Conservation (phyloP, 2,113 vertebrate species). For the Pavo muticus region DNA sequence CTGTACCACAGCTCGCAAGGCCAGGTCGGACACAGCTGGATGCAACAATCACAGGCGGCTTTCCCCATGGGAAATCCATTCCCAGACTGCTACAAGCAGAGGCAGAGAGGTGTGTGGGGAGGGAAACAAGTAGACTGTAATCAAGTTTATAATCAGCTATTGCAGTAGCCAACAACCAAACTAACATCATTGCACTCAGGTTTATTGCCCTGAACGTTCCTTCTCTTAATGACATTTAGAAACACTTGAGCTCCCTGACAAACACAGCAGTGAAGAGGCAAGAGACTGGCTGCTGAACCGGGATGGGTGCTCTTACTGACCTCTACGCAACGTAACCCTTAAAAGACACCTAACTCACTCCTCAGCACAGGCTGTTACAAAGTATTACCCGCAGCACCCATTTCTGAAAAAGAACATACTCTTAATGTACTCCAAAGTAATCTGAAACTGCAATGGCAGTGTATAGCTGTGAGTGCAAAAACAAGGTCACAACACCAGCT, state of each 20-base stretch:
- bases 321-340: not conserved
- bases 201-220: not conserved
- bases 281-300: not conserved
- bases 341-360: not conserved
- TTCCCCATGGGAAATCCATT: not conserved
- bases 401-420: not conserved
- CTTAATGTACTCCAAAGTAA: not conserved
- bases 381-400: fast-evolving
- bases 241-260: not conserved
- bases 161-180: not conserved
- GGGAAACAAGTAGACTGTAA: not conserved
- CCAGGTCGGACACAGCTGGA: not conserved
- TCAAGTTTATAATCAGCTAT: not conserved
- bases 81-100: constrained; percentile 23
- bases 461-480: not conserved
- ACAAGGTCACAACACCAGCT: fast-evolving
- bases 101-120: not conserved
- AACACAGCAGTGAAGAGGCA: not conserved
- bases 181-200: not conserved
- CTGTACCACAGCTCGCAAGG: not conserved
- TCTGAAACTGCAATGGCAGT: not conserved
- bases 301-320: not conserved
- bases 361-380: not conserved
- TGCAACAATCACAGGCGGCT: not conserved
- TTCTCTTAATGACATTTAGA: not conserved